phyloP scores from a whole-genome alignment of 1,140 invertebrate species.

The Ruditapes philippinarum region DNA sequence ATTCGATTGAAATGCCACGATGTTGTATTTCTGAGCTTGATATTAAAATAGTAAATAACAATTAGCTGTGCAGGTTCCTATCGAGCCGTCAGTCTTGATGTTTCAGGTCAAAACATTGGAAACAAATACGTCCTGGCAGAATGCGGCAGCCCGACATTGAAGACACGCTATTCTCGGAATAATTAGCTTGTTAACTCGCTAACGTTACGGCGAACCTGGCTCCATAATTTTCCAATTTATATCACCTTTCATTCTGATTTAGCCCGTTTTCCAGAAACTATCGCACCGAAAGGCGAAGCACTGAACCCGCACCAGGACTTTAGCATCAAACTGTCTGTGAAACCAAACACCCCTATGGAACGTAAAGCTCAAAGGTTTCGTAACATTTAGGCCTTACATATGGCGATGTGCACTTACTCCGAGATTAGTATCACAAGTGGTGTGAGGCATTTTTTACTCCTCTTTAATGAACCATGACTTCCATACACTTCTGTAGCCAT shows the following conservation, averaged over 20 bases:
- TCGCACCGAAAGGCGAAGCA: neutral
- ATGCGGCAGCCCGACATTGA: conserved; percentile 11
- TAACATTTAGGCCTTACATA: conserved; percentile 23
- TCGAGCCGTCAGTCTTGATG: conserved; percentile 49
- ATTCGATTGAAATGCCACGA: neutral
- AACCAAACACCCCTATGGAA: neutral
- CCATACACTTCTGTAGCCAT: neutral
- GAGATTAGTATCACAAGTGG: conserved; percentile 22
- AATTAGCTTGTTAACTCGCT: conserved; percentile 45
- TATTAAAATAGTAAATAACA: conserved; percentile 47
- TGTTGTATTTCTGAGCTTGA: neutral
- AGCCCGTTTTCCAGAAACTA: conserved; percentile 29
- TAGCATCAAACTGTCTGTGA: neutral
- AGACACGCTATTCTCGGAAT: conserved; percentile 24
- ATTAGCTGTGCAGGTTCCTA: conserved; percentile 1
- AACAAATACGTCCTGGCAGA: conserved; percentile 54
- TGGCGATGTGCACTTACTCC: conserved; percentile 27
- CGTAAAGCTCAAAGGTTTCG: conserved; percentile 21
- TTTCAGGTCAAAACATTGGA: conserved; percentile 53
- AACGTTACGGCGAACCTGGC: conserved; percentile 22
- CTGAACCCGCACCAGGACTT: conserved; percentile 1
- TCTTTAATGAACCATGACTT: conserved; percentile 40
- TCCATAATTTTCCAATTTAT: conserved; percentile 55
- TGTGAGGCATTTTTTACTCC: neutral
- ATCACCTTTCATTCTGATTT: conserved; percentile 54